Conservation (phyloP, 2,113 vertebrate species). For the Oryzias curvinotus region DNA sequence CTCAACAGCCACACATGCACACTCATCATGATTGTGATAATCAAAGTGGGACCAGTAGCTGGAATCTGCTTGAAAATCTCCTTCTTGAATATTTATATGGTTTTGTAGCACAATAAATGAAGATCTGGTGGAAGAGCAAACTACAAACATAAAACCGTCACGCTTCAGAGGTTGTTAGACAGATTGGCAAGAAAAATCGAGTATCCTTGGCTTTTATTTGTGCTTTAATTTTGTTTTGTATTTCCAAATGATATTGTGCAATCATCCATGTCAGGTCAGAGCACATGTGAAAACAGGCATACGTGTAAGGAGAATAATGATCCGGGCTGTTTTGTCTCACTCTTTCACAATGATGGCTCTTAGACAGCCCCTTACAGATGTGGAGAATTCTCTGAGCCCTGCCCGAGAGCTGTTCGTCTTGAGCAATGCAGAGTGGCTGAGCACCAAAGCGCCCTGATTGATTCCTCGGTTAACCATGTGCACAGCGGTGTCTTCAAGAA, state of each 20-base stretch:
- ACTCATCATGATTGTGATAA: no score
- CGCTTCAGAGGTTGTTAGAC: no score
- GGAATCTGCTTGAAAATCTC: no score
- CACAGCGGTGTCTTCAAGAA: conserved; percentile 55
- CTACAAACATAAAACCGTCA: no score
- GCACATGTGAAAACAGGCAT: conserved; percentile 23
- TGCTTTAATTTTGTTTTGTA: no score
- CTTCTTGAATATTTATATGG: no score
- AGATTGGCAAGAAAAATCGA: no score
- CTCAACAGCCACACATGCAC: conserved; percentile 19
- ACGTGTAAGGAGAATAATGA: conserved; percentile 24
- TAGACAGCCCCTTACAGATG: conserved; percentile 29
- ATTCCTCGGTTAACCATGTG: conserved; percentile 68
- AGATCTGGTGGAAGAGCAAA: no score
- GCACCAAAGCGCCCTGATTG: conserved; percentile 59
- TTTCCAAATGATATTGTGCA: background rate
- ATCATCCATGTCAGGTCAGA: background rate
- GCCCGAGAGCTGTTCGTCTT: conserved; percentile 64
- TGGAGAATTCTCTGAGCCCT: conserved; percentile 16
- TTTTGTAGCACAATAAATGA: no score
- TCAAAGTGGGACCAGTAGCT: no score
- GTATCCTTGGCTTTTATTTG: no score
- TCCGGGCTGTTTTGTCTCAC: conserved; percentile 13
- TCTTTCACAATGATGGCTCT: conserved; percentile 36
- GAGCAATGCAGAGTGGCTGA: conserved; percentile 58